Conservation (phyloP, 2,113 vertebrate genomes). For the Corvus moneduloides region DNA sequence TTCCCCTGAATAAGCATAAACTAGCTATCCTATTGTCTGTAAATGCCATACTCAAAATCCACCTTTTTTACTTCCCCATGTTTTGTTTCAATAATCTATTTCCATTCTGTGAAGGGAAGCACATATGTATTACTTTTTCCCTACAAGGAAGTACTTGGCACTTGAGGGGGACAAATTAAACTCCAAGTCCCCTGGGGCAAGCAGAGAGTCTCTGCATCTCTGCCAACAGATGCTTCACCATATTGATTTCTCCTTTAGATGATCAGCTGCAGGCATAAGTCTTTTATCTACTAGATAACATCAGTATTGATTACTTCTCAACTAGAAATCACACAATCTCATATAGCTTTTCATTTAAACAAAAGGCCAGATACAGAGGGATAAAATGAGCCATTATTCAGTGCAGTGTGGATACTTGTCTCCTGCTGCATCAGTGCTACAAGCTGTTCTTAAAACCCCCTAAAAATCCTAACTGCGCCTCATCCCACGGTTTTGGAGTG, state of each 20-base stretch:
- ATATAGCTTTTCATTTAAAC: constrained; percentile 26
- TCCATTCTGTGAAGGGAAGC: neutral
- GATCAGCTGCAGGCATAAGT: constrained; percentile 27
- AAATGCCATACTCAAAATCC: neutral
- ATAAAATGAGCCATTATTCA: constrained; percentile 15
- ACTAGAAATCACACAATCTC: constrained; percentile 6
- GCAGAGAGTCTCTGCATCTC: neutral
- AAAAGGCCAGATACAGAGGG: neutral
- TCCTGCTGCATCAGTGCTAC: neutral
- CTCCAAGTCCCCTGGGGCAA: neutral
- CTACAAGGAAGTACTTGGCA: neutral
- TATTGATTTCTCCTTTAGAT: constrained; percentile 34
- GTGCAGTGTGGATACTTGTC: neutral
- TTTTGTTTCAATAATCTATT: neutral
- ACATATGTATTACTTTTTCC: neutral
- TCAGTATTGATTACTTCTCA: constrained; percentile 39
- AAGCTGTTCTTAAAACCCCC: neutral
- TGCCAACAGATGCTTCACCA: constrained; percentile 5
- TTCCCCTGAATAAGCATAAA: neutral
- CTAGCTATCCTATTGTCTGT: neutral
- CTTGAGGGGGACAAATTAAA: neutral
- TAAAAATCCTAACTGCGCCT: neutral
- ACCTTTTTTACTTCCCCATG: neutral
- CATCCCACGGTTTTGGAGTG: neutral
- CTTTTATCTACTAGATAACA: constrained; percentile 10